Conservation (phyloP, 2,113 vertebrate species). For the Synchiropus splendidus region DNA sequence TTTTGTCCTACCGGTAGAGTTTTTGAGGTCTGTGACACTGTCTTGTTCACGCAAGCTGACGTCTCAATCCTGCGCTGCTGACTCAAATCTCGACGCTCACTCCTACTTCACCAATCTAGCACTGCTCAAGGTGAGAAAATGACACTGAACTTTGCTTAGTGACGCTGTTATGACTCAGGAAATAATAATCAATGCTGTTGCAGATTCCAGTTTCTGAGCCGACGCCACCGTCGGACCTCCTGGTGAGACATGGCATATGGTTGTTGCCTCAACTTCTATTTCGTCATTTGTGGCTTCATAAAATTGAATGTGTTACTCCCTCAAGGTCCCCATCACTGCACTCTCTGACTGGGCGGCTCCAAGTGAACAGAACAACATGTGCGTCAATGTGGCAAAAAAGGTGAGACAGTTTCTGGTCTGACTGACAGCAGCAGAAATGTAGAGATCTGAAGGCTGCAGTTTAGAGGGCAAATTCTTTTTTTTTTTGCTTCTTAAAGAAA, state of each 20-base stretch:
- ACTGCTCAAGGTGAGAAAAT: conserved; percentile 50
- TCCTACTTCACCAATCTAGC: conserved; percentile 53
- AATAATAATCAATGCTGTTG: conserved; percentile 3
- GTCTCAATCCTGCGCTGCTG: conserved; percentile 44
- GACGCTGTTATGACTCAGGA: neutral
- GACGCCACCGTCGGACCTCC: conserved; percentile 25
- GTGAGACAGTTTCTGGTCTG: conserved; percentile 23
- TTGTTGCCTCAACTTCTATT: neutral
- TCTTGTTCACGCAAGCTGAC: conserved; percentile 57
- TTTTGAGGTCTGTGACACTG: conserved; percentile 54
- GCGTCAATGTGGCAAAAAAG: conserved; percentile 54
- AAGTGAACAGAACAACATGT: conserved; percentile 36
- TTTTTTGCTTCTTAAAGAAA: too few relatives aligned
- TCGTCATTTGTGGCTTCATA: neutral
- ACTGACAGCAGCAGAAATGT: too few relatives aligned
- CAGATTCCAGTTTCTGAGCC: conserved; percentile 47
- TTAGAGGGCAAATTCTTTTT: too few relatives aligned
- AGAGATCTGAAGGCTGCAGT: too few relatives aligned
- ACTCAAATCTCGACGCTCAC: conserved; percentile 42
- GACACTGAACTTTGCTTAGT: neutral
- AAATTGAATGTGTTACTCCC: neutral
- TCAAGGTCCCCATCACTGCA: conserved; percentile 53
- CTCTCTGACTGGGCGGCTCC: conserved; percentile 47
- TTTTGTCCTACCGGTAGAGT: conserved; percentile 44
- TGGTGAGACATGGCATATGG: conserved; percentile 34